Percentiles rank a stretch among this genome's conserved stretches.
Conservation (phyloP, 2,797 vertebrate genomes). For the Parauchenoglanis punctatus region DNA sequence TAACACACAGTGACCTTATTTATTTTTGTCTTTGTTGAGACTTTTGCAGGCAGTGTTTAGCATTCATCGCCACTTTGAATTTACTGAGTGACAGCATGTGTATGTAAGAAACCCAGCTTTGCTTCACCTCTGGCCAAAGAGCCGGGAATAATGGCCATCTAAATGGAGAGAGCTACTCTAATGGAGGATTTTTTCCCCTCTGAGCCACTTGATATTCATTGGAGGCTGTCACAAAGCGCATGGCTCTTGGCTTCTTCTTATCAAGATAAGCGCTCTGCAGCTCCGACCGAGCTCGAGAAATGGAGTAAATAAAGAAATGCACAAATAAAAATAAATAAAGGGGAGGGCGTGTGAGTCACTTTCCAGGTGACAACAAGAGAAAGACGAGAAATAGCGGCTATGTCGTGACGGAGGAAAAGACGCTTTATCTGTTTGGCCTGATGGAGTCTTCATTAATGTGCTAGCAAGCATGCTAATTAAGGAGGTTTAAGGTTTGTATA, state of each 20-base stretch:
- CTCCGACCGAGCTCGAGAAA: conserved; percentile 30
- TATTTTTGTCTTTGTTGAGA: not conserved
- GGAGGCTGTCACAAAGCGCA: conserved; percentile 57
- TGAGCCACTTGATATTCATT: conserved; percentile 65
- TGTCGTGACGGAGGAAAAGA: conserved; percentile 27
- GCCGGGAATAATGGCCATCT: conserved; percentile 53
- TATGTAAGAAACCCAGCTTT: conserved; percentile 40
- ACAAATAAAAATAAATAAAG: conserved; percentile 30
- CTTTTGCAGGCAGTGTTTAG: conserved; percentile 39
- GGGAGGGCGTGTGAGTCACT: conserved; percentile 41
- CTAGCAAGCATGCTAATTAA: conserved; percentile 30
- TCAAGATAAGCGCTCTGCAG: conserved; percentile 58
- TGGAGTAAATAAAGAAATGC: conserved; percentile 44
- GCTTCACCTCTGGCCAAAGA: conserved; percentile 44
- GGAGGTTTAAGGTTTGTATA: conserved; percentile 18
- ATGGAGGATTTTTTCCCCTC: conserved; percentile 46
- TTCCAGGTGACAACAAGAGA: conserved; percentile 41
- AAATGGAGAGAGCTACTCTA: conserved; percentile 53
- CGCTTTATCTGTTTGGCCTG: conserved; percentile 34
- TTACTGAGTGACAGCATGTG: conserved; percentile 38
- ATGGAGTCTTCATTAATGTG: conserved; percentile 10
- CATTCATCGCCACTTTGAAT: conserved; percentile 49
- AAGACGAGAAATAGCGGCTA: conserved; percentile 43
- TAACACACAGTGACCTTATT: not conserved
- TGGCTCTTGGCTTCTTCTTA: conserved; percentile 57